Evolutionary conservation across 2,888 invertebrate species (phyloP).

Genomic region (Branchellion lobata): DNA sequence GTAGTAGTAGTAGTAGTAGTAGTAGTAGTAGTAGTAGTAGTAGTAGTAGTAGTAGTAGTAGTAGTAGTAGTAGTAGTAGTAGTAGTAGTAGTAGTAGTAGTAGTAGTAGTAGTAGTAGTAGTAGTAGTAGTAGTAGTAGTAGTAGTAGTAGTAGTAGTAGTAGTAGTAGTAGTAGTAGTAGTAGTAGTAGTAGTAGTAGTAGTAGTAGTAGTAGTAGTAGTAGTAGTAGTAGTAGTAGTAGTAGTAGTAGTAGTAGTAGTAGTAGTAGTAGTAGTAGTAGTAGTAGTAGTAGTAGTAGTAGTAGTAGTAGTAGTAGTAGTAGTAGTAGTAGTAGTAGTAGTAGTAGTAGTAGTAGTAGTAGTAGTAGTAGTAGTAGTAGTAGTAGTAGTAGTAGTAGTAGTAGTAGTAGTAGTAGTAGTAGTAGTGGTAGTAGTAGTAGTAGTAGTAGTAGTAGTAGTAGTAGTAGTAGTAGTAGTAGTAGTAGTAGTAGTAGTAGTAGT

Average conservation of each 20-base stretch:
- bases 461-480: not conserved
- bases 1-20: not conserved
- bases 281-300: not conserved
- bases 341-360: not conserved
- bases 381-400: slow-evolving; percentile 9
- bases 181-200: slow-evolving; percentile 5
- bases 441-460: slow-evolving; percentile 8
- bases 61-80: not conserved
- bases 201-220: slow-evolving; percentile 1
- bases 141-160: slow-evolving; percentile 9
- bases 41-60: not conserved
- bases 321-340: not conserved
- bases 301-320: slow-evolving; percentile 1
- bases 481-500: slow-evolving; percentile 2
- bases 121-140: slow-evolving; percentile 9
- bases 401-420: slow-evolving; percentile 9
- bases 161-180: slow-evolving; percentile 6
- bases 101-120: slow-evolving; percentile 7
- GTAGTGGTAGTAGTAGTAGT: slow-evolving; percentile 3
- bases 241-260: slow-evolving; percentile 15
- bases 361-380: slow-evolving; percentile 8
- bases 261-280: not conserved
- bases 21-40: not conserved
- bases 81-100: not conserved
- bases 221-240: not conserved